Evolutionary conservation across 2,888 invertebrate genomes (phyloP).

Genomic region (Oscheius myriophilus): DNA sequence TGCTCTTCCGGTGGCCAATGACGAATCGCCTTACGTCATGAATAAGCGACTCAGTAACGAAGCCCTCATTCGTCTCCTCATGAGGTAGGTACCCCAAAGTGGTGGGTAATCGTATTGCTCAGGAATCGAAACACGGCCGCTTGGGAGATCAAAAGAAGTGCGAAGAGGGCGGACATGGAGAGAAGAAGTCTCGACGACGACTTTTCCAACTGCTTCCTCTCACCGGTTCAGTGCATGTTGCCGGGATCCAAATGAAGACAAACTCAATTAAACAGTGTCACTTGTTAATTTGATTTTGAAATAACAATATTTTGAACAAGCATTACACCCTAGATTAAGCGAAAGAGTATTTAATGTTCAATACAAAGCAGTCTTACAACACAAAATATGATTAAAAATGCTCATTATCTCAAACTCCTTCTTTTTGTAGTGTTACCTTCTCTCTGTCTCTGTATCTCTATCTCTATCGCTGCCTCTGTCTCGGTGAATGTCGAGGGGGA

Average conservation of each 20-base stretch:
- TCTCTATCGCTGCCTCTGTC: too few relatives aligned
- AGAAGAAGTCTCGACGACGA: slow-evolving; percentile 55
- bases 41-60: slow-evolving; percentile 50
- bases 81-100: slow-evolving; percentile 36
- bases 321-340: too few relatives aligned
- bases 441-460: too few relatives aligned
- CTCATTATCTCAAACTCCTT: too few relatives aligned
- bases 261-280: too few relatives aligned
- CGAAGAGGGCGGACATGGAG: slow-evolving; percentile 46
- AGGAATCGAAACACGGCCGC: slow-evolving; percentile 37
- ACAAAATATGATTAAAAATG: too few relatives aligned
- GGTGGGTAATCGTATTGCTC: neutral
- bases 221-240: slow-evolving; percentile 60
- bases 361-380: too few relatives aligned
- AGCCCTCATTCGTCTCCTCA: slow-evolving; percentile 48
- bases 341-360: too few relatives aligned
- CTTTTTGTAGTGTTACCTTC: too few relatives aligned
- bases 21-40: slow-evolving; percentile 22
- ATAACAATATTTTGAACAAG: too few relatives aligned
- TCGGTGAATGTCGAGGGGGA: too few relatives aligned
- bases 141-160: slow-evolving; percentile 39
- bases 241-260: slow-evolving; percentile 37
- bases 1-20: slow-evolving; percentile 14
- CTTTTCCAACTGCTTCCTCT: slow-evolving; percentile 59
- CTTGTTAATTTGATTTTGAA: too few relatives aligned